Evolutionary conservation across 2,797 vertebrate genomes (phyloP).

Genomic region (Phylloscopus collybita): DNA sequence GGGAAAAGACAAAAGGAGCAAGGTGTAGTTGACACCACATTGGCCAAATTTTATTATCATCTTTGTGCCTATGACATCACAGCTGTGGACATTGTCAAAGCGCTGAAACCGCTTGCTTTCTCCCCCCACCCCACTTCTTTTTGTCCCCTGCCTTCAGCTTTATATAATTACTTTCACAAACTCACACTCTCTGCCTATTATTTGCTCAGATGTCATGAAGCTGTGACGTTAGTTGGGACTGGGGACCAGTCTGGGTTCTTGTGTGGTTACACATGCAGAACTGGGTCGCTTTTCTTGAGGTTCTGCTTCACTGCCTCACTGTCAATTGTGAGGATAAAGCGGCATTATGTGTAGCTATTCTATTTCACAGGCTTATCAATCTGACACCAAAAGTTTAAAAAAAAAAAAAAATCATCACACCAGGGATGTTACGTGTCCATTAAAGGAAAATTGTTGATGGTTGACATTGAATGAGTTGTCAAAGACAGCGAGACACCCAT

Average conservation of each 20-base stretch:
- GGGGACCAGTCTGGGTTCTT: slow-evolving; percentile 35
- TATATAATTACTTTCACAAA: slow-evolving; percentile 75
- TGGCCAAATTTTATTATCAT: slow-evolving; percentile 78
- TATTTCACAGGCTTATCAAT: slow-evolving; percentile 67
- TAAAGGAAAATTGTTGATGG: slow-evolving; percentile 62
- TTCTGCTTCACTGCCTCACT: slow-evolving; percentile 61
- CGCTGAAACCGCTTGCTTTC: slow-evolving; percentile 5
- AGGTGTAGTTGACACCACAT: slow-evolving; percentile 80
- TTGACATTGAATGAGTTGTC: slow-evolving; percentile 59
- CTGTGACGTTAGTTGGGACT: slow-evolving; percentile 17
- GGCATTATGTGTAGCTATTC: slow-evolving; percentile 71
- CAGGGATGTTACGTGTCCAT: slow-evolving; percentile 48
- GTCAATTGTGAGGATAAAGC: slow-evolving; percentile 62
- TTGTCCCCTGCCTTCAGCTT: slow-evolving; percentile 68
- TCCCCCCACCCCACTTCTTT: neutral
- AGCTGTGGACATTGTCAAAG: slow-evolving; percentile 73
- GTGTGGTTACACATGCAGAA: slow-evolving; percentile 43
- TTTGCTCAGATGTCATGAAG: slow-evolving; percentile 66
- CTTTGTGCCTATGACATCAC: slow-evolving; percentile 81
- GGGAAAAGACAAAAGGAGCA: slow-evolving; percentile 78
- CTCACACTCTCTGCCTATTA: slow-evolving; percentile 59
- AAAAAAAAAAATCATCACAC: slow-evolving; percentile 48
- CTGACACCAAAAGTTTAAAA: slow-evolving; percentile 63
- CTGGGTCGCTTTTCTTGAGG: slow-evolving; percentile 50
- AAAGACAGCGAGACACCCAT: slow-evolving; percentile 38